Conservation (phyloP, 2,113 vertebrate genomes). For the Ptilonorhynchus violaceus region DNA sequence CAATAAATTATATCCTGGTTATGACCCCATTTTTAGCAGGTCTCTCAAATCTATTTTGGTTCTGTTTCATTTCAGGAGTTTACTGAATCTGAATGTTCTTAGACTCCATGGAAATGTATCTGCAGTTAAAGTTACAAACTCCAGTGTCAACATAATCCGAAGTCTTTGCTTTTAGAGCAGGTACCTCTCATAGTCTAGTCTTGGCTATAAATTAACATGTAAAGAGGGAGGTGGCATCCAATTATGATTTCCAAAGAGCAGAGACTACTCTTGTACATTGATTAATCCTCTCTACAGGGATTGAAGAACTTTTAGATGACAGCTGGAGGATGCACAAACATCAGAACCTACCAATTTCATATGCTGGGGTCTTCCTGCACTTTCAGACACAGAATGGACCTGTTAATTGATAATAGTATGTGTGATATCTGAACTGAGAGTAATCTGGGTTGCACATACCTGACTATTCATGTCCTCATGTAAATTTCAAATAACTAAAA, state of each 20-base stretch:
- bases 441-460: neutral
- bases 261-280: neutral
- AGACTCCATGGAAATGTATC: neutral
- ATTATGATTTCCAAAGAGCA: neutral
- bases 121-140: neutral
- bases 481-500: neutral
- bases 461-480: neutral
- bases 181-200: neutral
- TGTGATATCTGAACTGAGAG: neutral
- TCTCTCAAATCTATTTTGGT: neutral
- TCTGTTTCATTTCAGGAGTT: slow-evolving; percentile 14
- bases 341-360: neutral
- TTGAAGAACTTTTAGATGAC: neutral
- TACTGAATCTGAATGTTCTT: neutral
- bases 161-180: neutral
- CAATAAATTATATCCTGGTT: slow-evolving; percentile 4
- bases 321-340: neutral
- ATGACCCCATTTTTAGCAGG: neutral
- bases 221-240: neutral
- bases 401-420: neutral
- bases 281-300: neutral
- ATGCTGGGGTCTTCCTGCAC: neutral
- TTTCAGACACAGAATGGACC: neutral
- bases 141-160: neutral
- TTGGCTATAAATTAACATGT: neutral